Evolutionary conservation across 2,113 vertebrate genomes (phyloP), one percentile per base, ranked within the genome.

Genomic region (Tupaia chinensis): DNA sequence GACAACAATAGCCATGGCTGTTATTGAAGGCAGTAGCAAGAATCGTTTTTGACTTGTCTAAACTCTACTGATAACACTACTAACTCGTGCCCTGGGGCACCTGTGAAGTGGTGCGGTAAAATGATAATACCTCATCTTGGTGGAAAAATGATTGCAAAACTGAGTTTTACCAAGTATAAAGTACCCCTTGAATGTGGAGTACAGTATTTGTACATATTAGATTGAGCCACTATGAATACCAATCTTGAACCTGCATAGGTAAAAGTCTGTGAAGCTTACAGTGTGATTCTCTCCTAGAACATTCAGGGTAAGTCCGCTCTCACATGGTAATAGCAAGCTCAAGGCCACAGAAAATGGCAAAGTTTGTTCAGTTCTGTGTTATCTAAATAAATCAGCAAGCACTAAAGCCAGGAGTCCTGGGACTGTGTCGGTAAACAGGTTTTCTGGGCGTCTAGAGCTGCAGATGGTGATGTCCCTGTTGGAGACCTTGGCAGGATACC

Each of bases 401-500:
- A 44, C 61, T 44, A 70, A 77, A 61, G 54, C 60, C 4, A 32
- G 60, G 44, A n/a, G 58, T 34, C 53, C 70, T 22, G n/a, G 65
- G n/a, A 54, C 22, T 73, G 19, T 14, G 27, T 53, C 61, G 66
- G 7, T 29, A 25, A 85, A 69, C 61, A 81, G n/a, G 63, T 60
- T 89, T 82, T 68, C 53, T 25, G 54, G 74, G 81, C 6, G 69
- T 89, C 61, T 90, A 76, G 69, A 58, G 9, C 69, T 89, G 19
- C 63, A 90, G 86, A 82, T 90, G 93, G 89, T 88, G 34, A 22
- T 8, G 4, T 69, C 81, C 32, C 79, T 81, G 56, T n/a, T 92
- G 85, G 84, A 85, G 93, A 95, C 63, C 53, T 68, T 95, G 80
- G 80, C 79, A 73, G 60, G 58, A 60, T 44, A 13, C 29, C 69